Percentiles rank a stretch among this genome's conserved stretches.
Conservation (phyloP, 2,888 invertebrate genomes). For the Stenotaenia linearis region DNA sequence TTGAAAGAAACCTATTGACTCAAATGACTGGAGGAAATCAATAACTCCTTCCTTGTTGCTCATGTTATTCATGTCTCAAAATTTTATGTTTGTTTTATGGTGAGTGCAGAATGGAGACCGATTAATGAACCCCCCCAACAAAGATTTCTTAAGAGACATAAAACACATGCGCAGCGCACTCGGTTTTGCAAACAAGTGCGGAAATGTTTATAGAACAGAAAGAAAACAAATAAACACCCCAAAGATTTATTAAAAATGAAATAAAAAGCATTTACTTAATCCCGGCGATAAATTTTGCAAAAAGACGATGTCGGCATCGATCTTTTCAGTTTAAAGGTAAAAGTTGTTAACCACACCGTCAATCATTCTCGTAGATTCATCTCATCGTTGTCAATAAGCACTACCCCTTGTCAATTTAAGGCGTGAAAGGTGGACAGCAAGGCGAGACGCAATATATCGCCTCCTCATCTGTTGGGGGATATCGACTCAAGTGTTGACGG, state of each 20-base stretch:
- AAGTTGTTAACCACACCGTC: neutral
- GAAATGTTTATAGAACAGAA: no score
- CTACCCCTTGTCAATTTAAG: neutral
- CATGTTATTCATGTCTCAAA: constrained; percentile 1
- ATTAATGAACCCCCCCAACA: neutral
- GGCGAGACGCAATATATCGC: neutral
- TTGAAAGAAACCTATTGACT: constrained; percentile 1
- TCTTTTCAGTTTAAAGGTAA: neutral
- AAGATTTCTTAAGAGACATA: constrained; percentile 5
- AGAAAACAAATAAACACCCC: neutral
- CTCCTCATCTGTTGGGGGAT: neutral
- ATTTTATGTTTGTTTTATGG: constrained; percentile 19
- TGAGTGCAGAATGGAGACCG: neutral
- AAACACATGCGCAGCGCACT: neutral
- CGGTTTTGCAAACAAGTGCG: no score
- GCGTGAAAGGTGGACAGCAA: constrained; percentile 14
- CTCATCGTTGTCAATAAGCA: neutral
- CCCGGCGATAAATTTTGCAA: neutral
- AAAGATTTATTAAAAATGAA: neutral
- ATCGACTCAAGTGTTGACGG: neutral
- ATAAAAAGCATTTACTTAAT: neutral
- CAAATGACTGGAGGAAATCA: neutral
- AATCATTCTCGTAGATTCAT: constrained; percentile 11
- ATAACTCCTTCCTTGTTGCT: neutral
- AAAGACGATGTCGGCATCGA: neutral